Percentiles rank a stretch among this genome's conserved stretches.
phyloP scores from a whole-genome alignment of 2,113 vertebrate genomes.

The Coptodon rendalli region DNA sequence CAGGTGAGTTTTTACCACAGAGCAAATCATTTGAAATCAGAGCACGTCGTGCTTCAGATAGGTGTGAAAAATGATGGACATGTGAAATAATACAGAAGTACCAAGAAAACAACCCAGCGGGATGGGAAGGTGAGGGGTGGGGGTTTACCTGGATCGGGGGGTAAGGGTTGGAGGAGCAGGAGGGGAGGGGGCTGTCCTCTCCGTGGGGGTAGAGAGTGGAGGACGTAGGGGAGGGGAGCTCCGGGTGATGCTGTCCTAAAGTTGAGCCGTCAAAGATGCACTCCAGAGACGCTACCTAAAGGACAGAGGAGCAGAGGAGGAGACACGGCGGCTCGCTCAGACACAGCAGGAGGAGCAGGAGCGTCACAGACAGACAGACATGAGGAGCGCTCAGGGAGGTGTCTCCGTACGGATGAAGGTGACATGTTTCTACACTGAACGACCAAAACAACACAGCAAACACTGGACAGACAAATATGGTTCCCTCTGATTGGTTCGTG shows the following conservation, averaged over 20 bases:
- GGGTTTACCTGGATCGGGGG: slow-evolving; percentile 57
- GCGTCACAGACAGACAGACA: background rate
- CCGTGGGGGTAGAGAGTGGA: slow-evolving; percentile 61
- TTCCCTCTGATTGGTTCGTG: background rate
- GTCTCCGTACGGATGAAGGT: background rate
- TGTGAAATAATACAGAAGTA: background rate
- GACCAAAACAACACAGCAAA: background rate
- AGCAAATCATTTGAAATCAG: background rate
- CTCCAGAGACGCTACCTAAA: slow-evolving; percentile 74
- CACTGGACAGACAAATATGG: background rate
- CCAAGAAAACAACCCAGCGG: background rate
- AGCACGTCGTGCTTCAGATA: background rate
- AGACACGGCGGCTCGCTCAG: slow-evolving; percentile 5
- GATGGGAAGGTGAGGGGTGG: background rate
- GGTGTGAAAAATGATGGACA: background rate
- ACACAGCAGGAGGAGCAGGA: background rate
- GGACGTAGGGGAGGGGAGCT: slow-evolving; percentile 56
- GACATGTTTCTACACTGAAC: background rate
- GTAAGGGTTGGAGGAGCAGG: slow-evolving; percentile 62
- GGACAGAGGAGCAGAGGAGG: background rate
- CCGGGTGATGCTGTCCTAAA: slow-evolving; percentile 58
- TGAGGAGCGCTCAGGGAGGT: accelerated
- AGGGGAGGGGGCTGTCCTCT: slow-evolving; percentile 55
- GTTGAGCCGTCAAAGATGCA: slow-evolving; percentile 71
- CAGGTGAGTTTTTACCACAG: background rate